A percentile compares a stretch with the other conserved stretches of the same genome.
phyloP scores from a whole-genome alignment of 2,797 vertebrate species.

The Phyllotis vaccarum region DNA sequence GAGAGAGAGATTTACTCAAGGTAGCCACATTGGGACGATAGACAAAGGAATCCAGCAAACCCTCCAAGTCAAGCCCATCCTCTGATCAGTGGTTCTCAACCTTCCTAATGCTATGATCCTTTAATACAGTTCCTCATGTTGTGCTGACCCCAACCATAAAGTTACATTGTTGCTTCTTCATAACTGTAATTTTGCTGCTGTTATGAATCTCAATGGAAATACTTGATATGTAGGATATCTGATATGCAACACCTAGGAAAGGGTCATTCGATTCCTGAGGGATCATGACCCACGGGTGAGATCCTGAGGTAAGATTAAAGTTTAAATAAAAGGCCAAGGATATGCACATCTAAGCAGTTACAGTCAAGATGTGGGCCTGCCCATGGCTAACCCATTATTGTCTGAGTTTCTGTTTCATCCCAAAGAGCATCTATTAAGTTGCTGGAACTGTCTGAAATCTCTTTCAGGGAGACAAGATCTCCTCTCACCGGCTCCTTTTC shows the following conservation, averaged over 20 bases:
- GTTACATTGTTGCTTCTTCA: not conserved
- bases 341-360: not conserved
- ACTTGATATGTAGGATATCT: not conserved
- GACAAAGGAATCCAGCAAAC: not conserved
- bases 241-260: not conserved
- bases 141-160: not conserved
- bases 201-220: not conserved
- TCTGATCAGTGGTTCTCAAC: not conserved
- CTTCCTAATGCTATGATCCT: not conserved
- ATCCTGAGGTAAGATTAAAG: not conserved
- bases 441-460: not conserved
- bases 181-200: not conserved
- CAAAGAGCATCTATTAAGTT: not conserved
- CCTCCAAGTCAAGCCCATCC: not conserved
- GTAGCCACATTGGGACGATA: not conserved
- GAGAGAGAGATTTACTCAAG: too few species aligned
- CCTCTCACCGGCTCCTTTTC: not conserved
- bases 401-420: not conserved
- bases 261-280: not conserved
- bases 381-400: not conserved
- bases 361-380: too few species aligned
- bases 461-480: not conserved
- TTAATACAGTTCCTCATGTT: not conserved
- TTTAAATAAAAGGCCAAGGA: not conserved
- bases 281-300: not conserved